Evolutionary conservation across 2,888 invertebrate genomes (phyloP), one percentile per base, ranked within the genome.

Genomic region (Dexiosoma caninum): DNA sequence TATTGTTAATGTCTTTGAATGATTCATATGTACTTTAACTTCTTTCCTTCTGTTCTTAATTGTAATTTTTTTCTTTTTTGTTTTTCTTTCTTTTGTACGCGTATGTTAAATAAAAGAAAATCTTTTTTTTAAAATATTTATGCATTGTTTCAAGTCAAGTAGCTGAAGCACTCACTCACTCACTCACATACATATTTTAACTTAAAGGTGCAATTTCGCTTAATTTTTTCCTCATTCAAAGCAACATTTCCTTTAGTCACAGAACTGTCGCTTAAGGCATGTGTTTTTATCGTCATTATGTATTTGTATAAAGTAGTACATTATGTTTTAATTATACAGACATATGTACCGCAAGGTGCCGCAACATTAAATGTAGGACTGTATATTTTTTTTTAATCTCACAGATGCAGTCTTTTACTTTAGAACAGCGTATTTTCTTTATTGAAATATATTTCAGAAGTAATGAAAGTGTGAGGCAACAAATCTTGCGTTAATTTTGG

Each of bases 131-230:
- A n/a, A n/a, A n/a, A n/a, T n/a, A n/a, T n/a, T n/a, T 66, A 14
- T 49, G 57, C 32, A 59, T 66, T 66, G 74, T 66, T 66, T 40
- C n/a, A n/a, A n/a, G 40, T 6, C 35, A 53, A 64, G 64, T 46
- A 57, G 64, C 74, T n/a, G n/a, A n/a, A n/a, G n/a, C n/a, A n/a
- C n/a, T n/a, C n/a, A n/a, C n/a, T n/a, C n/a, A n/a, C n/a, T n/a
- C 27, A 60, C 42, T 40, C 27, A 32, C 62, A 30, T 42, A 53
- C 23, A 10, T 30, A 37, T 46, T 74, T 62, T 2, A 44, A 60
- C 40, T 40, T 46, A 14, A 19, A 21, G 49, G 7, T 14, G 14
- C 21, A 60, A 49, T 51, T 57, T 21, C 21, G 30, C 27, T 59
- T 40, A 30, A n/a, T 27, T 27, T 5, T 27, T 27, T 27, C 6